Base-by-base conservation (phyloP, 2,113 vertebrate species). In the Corvus hawaiiensis region DNA sequence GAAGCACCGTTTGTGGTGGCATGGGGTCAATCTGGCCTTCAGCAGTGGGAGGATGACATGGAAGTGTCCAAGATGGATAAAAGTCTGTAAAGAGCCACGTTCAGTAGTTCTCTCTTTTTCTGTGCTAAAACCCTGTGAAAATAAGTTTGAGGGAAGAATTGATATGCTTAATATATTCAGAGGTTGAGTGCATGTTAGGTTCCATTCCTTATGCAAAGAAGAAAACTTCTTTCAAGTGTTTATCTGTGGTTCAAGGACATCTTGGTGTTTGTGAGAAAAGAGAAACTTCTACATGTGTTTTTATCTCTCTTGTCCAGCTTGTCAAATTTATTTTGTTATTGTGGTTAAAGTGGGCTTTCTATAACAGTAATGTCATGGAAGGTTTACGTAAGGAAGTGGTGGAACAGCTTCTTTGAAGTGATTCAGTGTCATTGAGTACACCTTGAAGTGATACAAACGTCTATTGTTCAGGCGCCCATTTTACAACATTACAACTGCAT, bases 381-480 rank as follows among this genome's bases (percentile, higher is more conserved):
- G 54, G 23, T 56, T 86, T 96, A 28, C 0, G 1, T 93, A 35
- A 84, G 33, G 61, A 86, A 51, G 90, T 86, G 64, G 72, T 90
- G 77, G 89, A 95, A n/a, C 90, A 94, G 56, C 88, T 95, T 93
- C 41, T 92, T 58, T 30, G 66, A 68, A 79, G 54, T 82, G 66
- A 73, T 82, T 93, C 82, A 33, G 52, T 93, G 92, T 91, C 83
- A 87, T 41, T 93, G 87, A 86, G 41, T 84, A 35, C 88, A 93
- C 75, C 93, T 92, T 94, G 71, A 49, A 79, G 41, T 67, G 37
- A 71, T 10, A 78, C 44, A 84, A 78, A 56, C 0, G 1, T 32
- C 55, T 86, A 4, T 83, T 93, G 67, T 93, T 93, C 44, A 72
- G 83, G 44, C 66, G 37, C 67, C 56, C 37, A 26, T 88, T 93